These are phyloP conservation scores for Rhabditophanes sp. DNA, from an alignment of 2,888 invertebrate species.

Conservation along the genomic window DNA sequence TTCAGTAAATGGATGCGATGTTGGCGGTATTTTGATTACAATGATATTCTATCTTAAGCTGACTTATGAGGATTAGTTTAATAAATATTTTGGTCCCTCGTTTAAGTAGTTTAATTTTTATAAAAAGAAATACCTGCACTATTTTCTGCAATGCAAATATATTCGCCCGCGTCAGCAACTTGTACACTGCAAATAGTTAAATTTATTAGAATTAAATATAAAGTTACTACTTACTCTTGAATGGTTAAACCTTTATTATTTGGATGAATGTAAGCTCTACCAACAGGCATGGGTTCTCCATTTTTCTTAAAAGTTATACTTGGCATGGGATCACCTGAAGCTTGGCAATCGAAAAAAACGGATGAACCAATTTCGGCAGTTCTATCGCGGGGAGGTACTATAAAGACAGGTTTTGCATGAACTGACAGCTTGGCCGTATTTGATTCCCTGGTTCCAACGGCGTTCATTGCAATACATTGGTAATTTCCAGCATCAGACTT, in stretches of 20 bases:
- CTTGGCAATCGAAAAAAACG: constrained; percentile 42
- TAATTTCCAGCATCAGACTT: constrained; percentile 42
- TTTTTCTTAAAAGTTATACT: constrained; percentile 35
- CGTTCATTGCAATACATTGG: constrained; percentile 42
- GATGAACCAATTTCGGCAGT: constrained; percentile 39
- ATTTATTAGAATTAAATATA: background rate
- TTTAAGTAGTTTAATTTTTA: too few species aligned
- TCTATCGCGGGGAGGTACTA: constrained; percentile 26
- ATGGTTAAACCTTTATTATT: constrained; percentile 6
- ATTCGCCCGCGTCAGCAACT: constrained; percentile 42
- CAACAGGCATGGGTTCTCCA: constrained; percentile 41
- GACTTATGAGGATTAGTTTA: too few species aligned
- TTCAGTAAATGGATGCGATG: too few species aligned
- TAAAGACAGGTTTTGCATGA: constrained; percentile 42
- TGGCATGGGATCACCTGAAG: constrained; percentile 34
- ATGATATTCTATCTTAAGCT: too few species aligned
- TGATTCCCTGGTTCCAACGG: constrained; percentile 42
- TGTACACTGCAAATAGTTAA: constrained; percentile 27
- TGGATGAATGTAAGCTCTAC: constrained; percentile 20
- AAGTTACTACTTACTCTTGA: constrained; percentile 6
- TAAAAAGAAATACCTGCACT: too few species aligned
- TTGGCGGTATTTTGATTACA: too few species aligned
- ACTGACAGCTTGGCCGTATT: constrained; percentile 41
- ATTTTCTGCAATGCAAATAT: constrained; percentile 43
- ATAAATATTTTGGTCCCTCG: too few species aligned